These are phyloP conservation scores for Dermochelys coriacea DNA, from an alignment of 2,797 vertebrate genomes.

Conservation along the genomic window DNA sequence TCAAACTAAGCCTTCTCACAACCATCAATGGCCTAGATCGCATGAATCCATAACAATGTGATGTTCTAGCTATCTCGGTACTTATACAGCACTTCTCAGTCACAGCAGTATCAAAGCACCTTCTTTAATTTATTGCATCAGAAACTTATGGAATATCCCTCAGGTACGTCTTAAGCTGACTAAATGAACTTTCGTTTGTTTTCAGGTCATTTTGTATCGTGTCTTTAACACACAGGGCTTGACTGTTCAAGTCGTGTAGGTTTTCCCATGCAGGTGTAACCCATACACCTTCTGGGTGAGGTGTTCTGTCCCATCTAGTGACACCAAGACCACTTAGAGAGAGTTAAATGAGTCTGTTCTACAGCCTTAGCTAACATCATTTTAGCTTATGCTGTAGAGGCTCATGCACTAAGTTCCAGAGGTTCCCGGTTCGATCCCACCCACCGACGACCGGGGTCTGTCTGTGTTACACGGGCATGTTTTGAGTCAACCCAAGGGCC, in stretches of 20 bases:
- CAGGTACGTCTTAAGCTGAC: neutral
- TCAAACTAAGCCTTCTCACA: rapidly evolving
- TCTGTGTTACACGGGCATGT: too few relatives aligned
- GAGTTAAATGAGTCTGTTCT: too few relatives aligned
- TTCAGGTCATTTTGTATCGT: neutral
- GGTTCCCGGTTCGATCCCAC: too few relatives aligned
- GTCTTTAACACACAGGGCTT: neutral
- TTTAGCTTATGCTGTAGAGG: too few relatives aligned
- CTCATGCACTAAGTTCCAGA: too few relatives aligned
- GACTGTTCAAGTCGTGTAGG: neutral
- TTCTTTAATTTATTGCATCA: neutral
- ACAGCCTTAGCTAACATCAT: too few relatives aligned
- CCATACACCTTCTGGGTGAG: too few relatives aligned
- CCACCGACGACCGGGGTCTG: too few relatives aligned
- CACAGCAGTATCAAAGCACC: neutral
- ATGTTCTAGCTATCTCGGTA: neutral
- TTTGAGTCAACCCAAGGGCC: neutral
- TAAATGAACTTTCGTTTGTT: neutral
- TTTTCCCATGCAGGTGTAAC: neutral
- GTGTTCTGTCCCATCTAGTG: too few relatives aligned
- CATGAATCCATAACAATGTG: neutral
- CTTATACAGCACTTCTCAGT: neutral
- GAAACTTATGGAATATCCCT: neutral
- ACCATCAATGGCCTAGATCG: rapidly evolving
- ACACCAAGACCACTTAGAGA: too few relatives aligned